Evolutionary conservation across 2,888 invertebrate species (phyloP), one percentile per base, ranked within the genome.

Genomic region (Coecobrya sp.): DNA sequence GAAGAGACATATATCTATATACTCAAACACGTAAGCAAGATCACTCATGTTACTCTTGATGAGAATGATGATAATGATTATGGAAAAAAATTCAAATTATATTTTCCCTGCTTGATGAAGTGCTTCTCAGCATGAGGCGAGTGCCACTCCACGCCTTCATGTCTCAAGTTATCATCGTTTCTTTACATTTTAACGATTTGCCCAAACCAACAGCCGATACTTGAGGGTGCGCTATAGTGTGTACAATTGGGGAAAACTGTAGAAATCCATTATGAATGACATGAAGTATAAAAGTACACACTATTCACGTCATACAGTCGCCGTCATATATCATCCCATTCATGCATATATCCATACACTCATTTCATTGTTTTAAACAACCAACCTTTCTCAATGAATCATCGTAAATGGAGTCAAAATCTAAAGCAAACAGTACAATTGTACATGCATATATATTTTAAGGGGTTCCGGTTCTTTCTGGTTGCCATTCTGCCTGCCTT

Each of bases 21-120:
- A 27, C 55, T 16, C 81, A 81, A 11, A 55, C 81, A 81, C n/a
- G 27, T 16, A 36, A 55, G n/a, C n/a, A n/a, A 59, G 87, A 87
- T 76, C 73, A 86, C 55, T 86, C 85, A 45, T 68, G 85, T 45
- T 27, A 22, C 73, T 73, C 4, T 55, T 68, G 86, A 62, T 70
- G 36, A 85, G n/a, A n/a, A n/a, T 45, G 89, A 52, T 82, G 90
- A 79, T 16, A 27, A 85, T 76, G 76, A 85, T 90, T 19, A 73
- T 30, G 52, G 86, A 91, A 68, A 90, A 89, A 91, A 91, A 86
- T 91, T 91, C 90, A 91, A 91, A 91, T 91, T 91, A 86, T 91
- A 91, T 85, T 91, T 86, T 91, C 90, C 65, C 90, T 86, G 90
- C 90, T 91, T 91, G 90, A 91, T 91, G 90, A 91, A 91, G 90